Base-by-base conservation (phyloP, 2,888 invertebrate species). In the Melikaiella ostensackeni region DNA sequence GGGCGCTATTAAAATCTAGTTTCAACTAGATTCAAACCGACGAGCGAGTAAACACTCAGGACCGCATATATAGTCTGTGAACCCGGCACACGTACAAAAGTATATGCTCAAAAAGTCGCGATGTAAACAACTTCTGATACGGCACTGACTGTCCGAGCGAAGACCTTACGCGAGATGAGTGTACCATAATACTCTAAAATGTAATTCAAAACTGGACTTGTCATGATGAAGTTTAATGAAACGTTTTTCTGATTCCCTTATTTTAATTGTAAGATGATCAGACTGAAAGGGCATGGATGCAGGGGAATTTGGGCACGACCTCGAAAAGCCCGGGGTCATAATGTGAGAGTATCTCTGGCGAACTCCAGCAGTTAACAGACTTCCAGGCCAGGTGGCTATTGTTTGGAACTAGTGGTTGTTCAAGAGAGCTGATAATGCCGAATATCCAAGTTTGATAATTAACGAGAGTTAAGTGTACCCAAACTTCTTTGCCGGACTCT, bases 391-490 rank as follows among this genome's bases (percentile, higher is more conserved):
- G 82, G 79, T 77, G 74, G 80, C 83, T 74, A 85, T 85, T 85
- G 84, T 86, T 85, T 80, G 77, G 64, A 85, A 84, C 83, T 83
- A 86, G 85, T 82, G 85, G 62, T 77, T 81, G 42, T 66, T 66
- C 66, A 66, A 66, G 66, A 42, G 66, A 42, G 27, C 82, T 79
- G 82, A 84, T 83, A 84, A 86, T 83, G 81, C 81, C 78, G 77
- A 78, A 79, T 80, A 66, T 79, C 81, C 82, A 85, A 82, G 79
- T 80, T 77, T 76, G 86, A 81, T 85, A 86, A 86, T 86, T 84
- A 85, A 85, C 80, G 82, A 75, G 81, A 79, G 38, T 64, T 42
- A 42, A 42, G 35, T 64, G 24, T 24, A 24, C 64, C 7, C 30
- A 27, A 38, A n/a, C 38, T 66, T 42, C 42, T 46, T 46, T 66